These are phyloP conservation scores for Myotis planiceps DNA, from an alignment of 2,797 vertebrate species.

Conservation along the genomic window DNA sequence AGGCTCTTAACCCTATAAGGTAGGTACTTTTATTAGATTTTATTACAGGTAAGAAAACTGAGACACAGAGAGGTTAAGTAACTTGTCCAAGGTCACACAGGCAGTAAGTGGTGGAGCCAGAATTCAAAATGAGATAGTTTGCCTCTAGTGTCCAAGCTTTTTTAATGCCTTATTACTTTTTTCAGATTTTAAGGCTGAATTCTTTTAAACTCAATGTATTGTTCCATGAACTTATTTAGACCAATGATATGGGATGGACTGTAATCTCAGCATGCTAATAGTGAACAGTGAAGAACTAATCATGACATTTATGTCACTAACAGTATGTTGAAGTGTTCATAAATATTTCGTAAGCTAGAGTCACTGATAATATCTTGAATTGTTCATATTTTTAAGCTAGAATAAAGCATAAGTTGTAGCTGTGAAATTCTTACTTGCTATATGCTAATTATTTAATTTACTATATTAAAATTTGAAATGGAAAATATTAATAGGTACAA, in stretches of 20 bases:
- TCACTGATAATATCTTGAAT: not conserved
- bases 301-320: not conserved
- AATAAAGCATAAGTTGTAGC: not conserved
- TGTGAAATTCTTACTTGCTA: slow-evolving; percentile 26
- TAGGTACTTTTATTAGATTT: not conserved
- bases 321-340: not conserved
- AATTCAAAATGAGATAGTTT: not conserved
- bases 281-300: not conserved
- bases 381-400: slow-evolving; percentile 27
- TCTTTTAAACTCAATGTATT: not conserved
- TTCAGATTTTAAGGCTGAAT: not conserved
- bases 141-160: not conserved
- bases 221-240: not conserved
- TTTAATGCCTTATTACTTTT: not conserved
- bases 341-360: slow-evolving; percentile 29
- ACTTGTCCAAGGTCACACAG: not conserved
- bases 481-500: not conserved
- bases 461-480: not conserved
- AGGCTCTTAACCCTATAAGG: not conserved
- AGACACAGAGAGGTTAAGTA: not conserved
- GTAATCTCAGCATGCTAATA: not conserved
- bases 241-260: not conserved
- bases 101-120: not conserved
- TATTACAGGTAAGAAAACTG: not conserved
- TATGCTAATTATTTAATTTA: slow-evolving; percentile 21